Evolutionary conservation across 2,113 vertebrate genomes (phyloP).

Genomic region (Lagopus muta): DNA sequence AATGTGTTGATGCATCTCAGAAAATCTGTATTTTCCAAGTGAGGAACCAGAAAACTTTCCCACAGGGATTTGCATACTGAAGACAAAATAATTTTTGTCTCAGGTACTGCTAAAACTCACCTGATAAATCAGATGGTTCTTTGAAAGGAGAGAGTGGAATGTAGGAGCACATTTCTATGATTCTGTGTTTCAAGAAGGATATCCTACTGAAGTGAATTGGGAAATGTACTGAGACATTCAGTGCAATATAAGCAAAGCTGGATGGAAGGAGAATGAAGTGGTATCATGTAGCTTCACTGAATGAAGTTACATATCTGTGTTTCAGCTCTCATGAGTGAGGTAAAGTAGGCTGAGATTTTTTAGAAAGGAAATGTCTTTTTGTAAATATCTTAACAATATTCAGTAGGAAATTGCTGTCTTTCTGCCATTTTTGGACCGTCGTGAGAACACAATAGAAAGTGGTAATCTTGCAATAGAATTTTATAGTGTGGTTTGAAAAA

Average conservation of each 20-base stretch:
- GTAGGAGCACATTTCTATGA: neutral
- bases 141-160: neutral
- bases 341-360: conserved; percentile 4
- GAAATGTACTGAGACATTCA: conserved; percentile 12
- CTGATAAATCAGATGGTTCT: conserved; percentile 23
- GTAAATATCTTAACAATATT: neutral
- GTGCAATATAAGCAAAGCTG: neutral
- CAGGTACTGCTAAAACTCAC: neutral
- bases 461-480: conserved; percentile 8
- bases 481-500: conserved; percentile 36
- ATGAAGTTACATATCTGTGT: neutral
- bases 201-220: neutral
- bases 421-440: neutral
- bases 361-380: neutral
- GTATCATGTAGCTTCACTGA: neutral
- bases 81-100: neutral
- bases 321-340: neutral
- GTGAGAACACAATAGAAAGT: conserved; percentile 26
- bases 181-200: neutral
- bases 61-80: neutral
- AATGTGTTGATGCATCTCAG: conserved; percentile 4
- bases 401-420: conserved; percentile 13
- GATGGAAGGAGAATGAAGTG: neutral
- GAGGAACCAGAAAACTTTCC: conserved; percentile 2
- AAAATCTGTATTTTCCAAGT: conserved; percentile 37